Conservation (phyloP, 2,888 invertebrate species). For the Brenthis ino region DNA sequence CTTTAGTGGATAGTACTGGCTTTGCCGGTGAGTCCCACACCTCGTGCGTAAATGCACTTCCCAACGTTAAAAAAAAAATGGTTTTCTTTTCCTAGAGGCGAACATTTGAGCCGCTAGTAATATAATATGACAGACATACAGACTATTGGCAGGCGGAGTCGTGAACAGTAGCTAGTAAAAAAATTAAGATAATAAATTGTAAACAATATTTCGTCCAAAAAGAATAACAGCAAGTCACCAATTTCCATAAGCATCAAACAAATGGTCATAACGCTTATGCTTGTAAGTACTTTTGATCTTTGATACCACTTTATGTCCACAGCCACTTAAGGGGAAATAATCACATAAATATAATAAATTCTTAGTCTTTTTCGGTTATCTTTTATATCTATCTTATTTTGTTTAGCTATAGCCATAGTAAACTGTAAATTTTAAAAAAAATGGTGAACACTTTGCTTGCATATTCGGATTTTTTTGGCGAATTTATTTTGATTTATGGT, state of each 20-base stretch:
- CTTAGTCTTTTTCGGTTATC: not conserved
- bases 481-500: no score
- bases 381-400: no score
- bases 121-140: not conserved
- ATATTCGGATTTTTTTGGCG: no score
- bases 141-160: not conserved
- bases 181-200: constrained; percentile 6
- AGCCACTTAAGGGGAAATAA: constrained; percentile 21
- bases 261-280: constrained; percentile 44
- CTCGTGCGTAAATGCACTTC: no score
- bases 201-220: constrained; percentile 3
- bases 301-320: constrained; percentile 36
- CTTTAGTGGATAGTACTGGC: no score
- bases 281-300: constrained; percentile 46
- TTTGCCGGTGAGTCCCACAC: no score
- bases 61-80: no score
- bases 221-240: constrained; percentile 21
- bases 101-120: no score
- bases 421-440: no score
- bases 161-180: not conserved
- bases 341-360: not conserved
- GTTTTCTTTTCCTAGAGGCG: no score
- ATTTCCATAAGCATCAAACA: constrained; percentile 43
- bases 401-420: no score
- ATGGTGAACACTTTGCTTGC: no score